phyloP scores from a whole-genome alignment of 2,113 vertebrate genomes.

The Struthio camelus region DNA sequence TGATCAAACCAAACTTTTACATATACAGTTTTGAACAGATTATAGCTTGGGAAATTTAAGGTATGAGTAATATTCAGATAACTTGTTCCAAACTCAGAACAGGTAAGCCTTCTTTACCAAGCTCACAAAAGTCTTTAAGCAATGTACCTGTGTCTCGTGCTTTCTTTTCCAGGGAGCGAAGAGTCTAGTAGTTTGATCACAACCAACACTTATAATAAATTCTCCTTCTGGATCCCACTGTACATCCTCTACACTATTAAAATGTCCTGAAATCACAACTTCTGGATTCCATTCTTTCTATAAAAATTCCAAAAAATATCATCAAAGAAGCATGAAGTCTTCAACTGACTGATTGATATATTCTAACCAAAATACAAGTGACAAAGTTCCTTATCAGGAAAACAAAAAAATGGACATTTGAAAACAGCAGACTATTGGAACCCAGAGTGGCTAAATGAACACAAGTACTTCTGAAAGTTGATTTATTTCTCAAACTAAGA shows the following conservation, averaged over 20 bases:
- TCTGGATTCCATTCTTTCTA: slow-evolving; percentile 89
- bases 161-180: slow-evolving; percentile 90
- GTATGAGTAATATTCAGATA: not conserved
- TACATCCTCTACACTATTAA: slow-evolving; percentile 89
- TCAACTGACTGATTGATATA: not conserved
- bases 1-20: not conserved
- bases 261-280: slow-evolving; percentile 94
- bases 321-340: not conserved
- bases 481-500: not conserved
- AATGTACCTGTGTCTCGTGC: slow-evolving; percentile 76
- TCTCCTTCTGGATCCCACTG: slow-evolving; percentile 95
- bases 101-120: not conserved
- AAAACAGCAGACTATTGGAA: not conserved
- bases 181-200: slow-evolving; percentile 95
- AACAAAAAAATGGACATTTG: not conserved
- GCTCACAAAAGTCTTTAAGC: not conserved
- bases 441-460: not conserved
- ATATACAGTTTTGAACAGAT: not conserved
- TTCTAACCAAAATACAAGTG: not conserved
- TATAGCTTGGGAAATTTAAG: not conserved
- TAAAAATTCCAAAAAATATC: not conserved
- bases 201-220: slow-evolving; percentile 90
- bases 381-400: not conserved
- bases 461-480: not conserved
- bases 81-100: not conserved